phyloP scores from a whole-genome alignment of 2,113 vertebrate genomes.

The Microtus oregoni region DNA sequence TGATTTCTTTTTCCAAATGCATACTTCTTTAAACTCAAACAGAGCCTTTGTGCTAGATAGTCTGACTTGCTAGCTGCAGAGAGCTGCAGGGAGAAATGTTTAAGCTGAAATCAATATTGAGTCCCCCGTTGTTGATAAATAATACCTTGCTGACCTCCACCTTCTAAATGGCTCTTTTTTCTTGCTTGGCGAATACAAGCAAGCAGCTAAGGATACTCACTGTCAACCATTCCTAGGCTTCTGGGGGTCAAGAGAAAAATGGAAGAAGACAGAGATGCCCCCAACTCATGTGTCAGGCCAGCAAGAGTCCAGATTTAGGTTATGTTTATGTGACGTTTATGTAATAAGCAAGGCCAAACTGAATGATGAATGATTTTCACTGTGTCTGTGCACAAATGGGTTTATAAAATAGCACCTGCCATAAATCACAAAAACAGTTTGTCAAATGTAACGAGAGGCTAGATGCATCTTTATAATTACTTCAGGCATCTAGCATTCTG shows the following conservation, averaged over 20 bases:
- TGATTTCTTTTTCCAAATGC: conserved; percentile 14
- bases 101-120: conserved; percentile 65
- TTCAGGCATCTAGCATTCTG: conserved; percentile 84
- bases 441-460: conserved; percentile 88
- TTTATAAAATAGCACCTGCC: conserved; percentile 89
- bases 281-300: conserved; percentile 76
- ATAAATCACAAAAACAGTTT: conserved; percentile 90
- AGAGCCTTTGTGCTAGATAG: not conserved
- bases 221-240: conserved; percentile 62
- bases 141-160: conserved; percentile 57
- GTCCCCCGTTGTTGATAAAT: conserved; percentile 55
- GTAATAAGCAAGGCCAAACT: conserved; percentile 87
- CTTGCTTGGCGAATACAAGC: conserved; percentile 57
- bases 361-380: conserved; percentile 88
- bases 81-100: conserved; percentile 21
- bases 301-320: conserved; percentile 77
- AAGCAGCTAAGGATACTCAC: conserved; percentile 33
- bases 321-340: conserved; percentile 85
- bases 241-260: conserved; percentile 77
- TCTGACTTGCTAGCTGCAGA: conserved; percentile 32
- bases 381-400: conserved; percentile 85
- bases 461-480: conserved; percentile 91
- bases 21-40: not conserved
- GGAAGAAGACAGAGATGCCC: conserved; percentile 62
- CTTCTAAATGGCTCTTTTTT: conserved; percentile 52